Evolutionary conservation across 1,140 invertebrate species (phyloP).

Genomic region (Samia ricini): DNA sequence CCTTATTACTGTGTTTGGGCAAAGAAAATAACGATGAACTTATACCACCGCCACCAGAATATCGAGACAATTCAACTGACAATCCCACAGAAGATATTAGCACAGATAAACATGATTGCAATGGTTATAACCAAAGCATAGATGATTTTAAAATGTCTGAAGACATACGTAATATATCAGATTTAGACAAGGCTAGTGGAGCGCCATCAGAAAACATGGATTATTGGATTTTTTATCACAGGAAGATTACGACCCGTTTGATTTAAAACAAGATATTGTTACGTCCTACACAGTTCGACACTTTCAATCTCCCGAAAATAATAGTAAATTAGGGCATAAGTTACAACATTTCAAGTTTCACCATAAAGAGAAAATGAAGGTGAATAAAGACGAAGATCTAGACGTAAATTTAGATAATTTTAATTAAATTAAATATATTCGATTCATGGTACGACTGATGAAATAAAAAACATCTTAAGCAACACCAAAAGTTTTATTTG

Average conservation of each 20-base stretch:
- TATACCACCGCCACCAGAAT: conserved; percentile 53
- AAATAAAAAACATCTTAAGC: conserved; percentile 42
- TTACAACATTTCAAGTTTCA: conserved; percentile 45
- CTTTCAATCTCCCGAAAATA: background rate
- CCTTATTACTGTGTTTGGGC: conserved; percentile 38
- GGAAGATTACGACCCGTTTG: background rate
- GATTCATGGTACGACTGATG: background rate
- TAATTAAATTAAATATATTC: too few species aligned
- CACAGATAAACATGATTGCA: background rate
- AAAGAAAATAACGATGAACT: conserved; percentile 26
- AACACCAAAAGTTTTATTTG: conserved; percentile 68
- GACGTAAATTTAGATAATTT: too few species aligned
- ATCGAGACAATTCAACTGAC: conserved; percentile 31
- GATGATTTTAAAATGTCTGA: background rate
- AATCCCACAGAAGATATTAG: background rate
- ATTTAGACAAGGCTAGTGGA: background rate
- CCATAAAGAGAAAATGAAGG: conserved; percentile 39
- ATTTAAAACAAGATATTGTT: too few species aligned
- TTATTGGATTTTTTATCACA: conserved; percentile 35
- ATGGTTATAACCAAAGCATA: background rate
- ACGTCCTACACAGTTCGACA: background rate
- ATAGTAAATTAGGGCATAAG: conserved; percentile 7
- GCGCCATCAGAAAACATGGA: conserved; percentile 39
- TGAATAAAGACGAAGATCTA: background rate
- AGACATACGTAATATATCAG: background rate